phyloP scores from a whole-genome alignment of 2,113 vertebrate genomes.

The Siniperca knerii region DNA sequence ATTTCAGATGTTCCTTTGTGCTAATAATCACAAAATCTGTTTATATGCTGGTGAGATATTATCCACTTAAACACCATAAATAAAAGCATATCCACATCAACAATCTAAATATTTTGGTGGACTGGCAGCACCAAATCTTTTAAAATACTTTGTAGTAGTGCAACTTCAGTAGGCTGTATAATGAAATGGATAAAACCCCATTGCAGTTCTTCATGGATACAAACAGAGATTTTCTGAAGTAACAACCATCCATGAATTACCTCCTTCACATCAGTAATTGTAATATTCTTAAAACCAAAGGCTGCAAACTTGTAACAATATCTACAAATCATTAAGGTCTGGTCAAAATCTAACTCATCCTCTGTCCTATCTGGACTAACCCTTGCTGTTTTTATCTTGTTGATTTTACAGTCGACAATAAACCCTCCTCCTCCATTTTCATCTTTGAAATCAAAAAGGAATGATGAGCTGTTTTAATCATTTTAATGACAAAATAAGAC shows the following conservation, averaged over 20 bases:
- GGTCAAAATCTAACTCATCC: not conserved
- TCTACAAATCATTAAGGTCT: not conserved
- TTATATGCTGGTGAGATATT: not conserved
- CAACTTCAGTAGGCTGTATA: not conserved
- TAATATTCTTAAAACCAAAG: not conserved
- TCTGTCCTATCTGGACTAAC: not conserved
- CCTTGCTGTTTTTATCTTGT: not conserved
- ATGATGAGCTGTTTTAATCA: not conserved
- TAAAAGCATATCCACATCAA: not conserved
- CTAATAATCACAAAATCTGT: not conserved
- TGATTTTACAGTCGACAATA: no score
- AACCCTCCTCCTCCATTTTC: not conserved
- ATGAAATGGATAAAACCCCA: not conserved
- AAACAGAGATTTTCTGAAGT: not conserved
- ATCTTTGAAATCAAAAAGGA: not conserved
- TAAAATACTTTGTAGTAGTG: not conserved
- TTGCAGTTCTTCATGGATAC: not conserved
- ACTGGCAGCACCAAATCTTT: not conserved
- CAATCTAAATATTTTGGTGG: not conserved
- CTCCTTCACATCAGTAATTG: not conserved
- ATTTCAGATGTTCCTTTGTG: not conserved
- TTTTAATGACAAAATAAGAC: not conserved
- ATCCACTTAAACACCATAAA: not conserved
- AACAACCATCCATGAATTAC: not conserved
- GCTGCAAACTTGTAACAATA: not conserved